Conservation (phyloP, 2,888 invertebrate genomes). For the Pollenia amentaria region DNA sequence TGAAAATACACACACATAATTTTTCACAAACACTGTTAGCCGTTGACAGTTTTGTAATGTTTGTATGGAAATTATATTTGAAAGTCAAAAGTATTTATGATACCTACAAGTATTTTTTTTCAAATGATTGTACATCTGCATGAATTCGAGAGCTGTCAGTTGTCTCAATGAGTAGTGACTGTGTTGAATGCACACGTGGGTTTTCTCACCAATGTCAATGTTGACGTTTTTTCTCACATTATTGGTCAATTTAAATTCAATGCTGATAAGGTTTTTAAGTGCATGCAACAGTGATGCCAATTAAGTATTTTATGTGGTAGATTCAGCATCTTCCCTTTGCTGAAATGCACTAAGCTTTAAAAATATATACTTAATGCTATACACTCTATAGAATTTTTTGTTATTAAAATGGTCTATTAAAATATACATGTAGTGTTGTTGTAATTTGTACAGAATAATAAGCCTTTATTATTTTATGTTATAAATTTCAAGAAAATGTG, state of each 20-base stretch:
- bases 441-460: too few relatives aligned
- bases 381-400: too few relatives aligned
- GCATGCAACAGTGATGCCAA: neutral
- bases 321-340: too few relatives aligned
- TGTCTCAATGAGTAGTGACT: neutral
- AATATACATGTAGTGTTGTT: too few relatives aligned
- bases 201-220: constrained; percentile 44
- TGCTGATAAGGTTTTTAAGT: constrained; percentile 35
- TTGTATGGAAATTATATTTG: constrained; percentile 21
- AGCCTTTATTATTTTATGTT: too few relatives aligned
- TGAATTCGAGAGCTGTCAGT: constrained; percentile 13
- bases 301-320: too few relatives aligned
- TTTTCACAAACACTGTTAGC: neutral
- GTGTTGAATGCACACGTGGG: constrained; percentile 33
- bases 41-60: constrained; percentile 31
- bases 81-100: constrained; percentile 24
- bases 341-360: too few relatives aligned
- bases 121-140: constrained; percentile 5
- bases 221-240: constrained; percentile 44
- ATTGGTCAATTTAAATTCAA: constrained; percentile 40
- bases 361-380: too few relatives aligned
- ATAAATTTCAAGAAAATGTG: too few relatives aligned
- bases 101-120: constrained; percentile 33
- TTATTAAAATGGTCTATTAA: too few relatives aligned
- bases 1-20: neutral